Evolutionary conservation across 1,140 invertebrate genomes (phyloP), one percentile per base, ranked within the genome.

Genomic region (Listronotus oregonensis): DNA sequence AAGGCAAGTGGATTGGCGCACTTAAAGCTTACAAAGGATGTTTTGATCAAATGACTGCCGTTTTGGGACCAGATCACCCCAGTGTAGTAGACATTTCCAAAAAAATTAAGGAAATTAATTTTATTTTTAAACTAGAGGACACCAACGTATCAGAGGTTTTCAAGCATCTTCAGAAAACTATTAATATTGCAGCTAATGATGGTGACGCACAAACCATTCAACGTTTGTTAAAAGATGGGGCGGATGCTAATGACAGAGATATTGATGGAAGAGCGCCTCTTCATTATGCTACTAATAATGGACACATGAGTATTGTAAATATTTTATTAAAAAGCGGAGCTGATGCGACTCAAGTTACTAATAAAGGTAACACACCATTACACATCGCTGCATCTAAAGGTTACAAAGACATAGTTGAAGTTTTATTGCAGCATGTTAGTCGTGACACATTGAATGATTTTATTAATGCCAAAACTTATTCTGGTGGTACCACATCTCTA

Each of bases 261-360:
- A 42, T 18, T 9, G 59, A 64, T 54, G 69, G 71, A 12, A 62
- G 51, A 17, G 72, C 75, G 9, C 77, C 82, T 11, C 69, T 85
- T 7, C 82, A 37, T 37, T 37, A 5, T 12, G 34, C 34, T 37
- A 7, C 8, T 12, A 37, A 10, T 12, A 37, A 8, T 37, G 34
- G 11, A 8, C 8, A 37, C 11, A 12, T 37, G 8, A 12, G 11
- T 37, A 37, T 37, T 9, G 34, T 37, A 37, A 37, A 37, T 9
- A 12, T 12, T 37, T 37, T 37, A 12, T 8, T 37, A 37, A 37
- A 37, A 37, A 37, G 8, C 8, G 34, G 34, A 37, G 34, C 34
- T 37, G 34, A 37, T 37, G 8, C 7, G 2, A 37, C 34, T 1
- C 34, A 37, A 37, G 34, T 37, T 37, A 37, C 8, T 37, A 37